Evolutionary conservation across 2,113 vertebrate genomes (phyloP), one percentile per base, ranked within the genome.

Genomic region (Paradisaea rubra): DNA sequence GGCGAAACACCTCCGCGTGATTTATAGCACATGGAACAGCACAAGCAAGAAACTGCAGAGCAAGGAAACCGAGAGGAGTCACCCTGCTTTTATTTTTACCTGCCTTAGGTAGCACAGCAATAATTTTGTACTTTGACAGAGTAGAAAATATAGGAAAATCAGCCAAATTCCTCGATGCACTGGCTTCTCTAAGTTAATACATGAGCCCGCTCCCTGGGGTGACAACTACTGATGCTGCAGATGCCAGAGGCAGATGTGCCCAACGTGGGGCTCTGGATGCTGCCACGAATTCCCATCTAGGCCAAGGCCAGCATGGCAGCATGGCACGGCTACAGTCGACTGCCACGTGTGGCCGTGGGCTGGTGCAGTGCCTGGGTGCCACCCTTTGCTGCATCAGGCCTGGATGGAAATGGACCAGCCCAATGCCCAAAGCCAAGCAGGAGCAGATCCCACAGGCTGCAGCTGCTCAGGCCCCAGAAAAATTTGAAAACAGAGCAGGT

Each of bases 1-100:
- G 91, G 93, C 79, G 24, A 96, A 96, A 96, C 94, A 96, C 96
- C 96, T 96, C 95, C 64, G 35, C 66, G 86, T 94, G 90, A 95
- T 97, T 95, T 97, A 94, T 71, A 79, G 92, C 96, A 90, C 90
- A 91, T n/a, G 80, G 95, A 95, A 84, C 72, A 93, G 91, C 88
- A 88, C 77, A 81, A 53, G 93, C 77, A 45, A 90, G 86, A 78
- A 95, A 92, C 82, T 88, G 94, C 92, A 81, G 86, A 89, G 93
- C 88, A 95, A 88, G 94, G 82, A 39, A 95, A 88, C 76, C 2
- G 0, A 76, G 57, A 86, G 89, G 82, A 94, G 88, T 96, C 96
- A 91, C 93, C 81, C 96, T 93, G 85, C 45, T 94, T 93, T 93
- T 94, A 89, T 95, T 94, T 94, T 65, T 66, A 95, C 93, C 85